phyloP scores from a whole-genome alignment of 1,140 invertebrate species.

The Cydia splendana region DNA sequence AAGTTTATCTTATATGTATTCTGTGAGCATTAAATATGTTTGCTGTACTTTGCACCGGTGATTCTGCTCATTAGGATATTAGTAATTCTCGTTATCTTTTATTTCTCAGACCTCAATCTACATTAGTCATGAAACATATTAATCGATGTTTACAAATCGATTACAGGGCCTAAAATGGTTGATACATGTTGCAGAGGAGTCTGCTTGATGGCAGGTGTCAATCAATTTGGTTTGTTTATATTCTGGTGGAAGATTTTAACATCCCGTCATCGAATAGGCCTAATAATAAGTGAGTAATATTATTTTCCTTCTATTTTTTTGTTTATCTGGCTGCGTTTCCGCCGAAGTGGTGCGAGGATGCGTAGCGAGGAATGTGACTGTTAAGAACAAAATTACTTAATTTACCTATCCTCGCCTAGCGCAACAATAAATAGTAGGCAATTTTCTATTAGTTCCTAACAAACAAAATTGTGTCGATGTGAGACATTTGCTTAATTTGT shows the following conservation, averaged over 20 bases:
- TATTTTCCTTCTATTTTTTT: too few relatives aligned
- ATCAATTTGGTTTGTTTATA: not conserved
- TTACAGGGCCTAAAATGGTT: not conserved
- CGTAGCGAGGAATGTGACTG: too few relatives aligned
- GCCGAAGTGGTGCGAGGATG: too few relatives aligned
- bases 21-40: not conserved
- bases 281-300: too few relatives aligned
- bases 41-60: conserved; percentile 24
- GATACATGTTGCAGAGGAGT: not conserved
- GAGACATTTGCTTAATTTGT: too few relatives aligned
- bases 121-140: not conserved
- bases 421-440: too few relatives aligned
- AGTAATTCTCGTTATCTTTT: conserved; percentile 9
- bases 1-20: conserved; percentile 15
- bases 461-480: too few relatives aligned
- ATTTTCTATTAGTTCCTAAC: too few relatives aligned
- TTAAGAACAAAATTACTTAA: too few relatives aligned
- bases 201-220: not conserved
- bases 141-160: not conserved
- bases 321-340: too few relatives aligned
- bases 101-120: conserved; percentile 6
- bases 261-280: not conserved
- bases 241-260: not conserved
- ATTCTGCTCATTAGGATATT: not conserved
- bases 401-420: too few relatives aligned